phyloP scores from a whole-genome alignment of 1,140 invertebrate genomes.

The Dreissena rostriformis region DNA sequence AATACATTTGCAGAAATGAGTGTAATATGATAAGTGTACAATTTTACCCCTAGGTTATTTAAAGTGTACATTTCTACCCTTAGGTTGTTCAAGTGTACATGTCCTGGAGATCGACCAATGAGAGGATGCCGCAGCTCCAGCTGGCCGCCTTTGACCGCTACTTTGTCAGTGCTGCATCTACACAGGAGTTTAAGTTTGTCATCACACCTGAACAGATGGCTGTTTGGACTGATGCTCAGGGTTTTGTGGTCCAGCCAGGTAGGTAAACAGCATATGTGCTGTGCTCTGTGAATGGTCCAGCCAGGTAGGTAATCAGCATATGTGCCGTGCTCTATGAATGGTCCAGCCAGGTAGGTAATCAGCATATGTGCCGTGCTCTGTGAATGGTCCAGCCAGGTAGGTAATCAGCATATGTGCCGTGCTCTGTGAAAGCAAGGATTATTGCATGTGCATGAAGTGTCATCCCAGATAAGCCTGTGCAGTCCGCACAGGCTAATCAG shows the following conservation, averaged over 20 bases:
- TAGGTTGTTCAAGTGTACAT: slow-evolving; percentile 78
- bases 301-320: too few species aligned
- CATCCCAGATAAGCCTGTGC: too few species aligned
- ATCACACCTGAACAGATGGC: slow-evolving; percentile 70
- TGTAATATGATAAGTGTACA: too few species aligned
- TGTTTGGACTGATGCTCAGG: slow-evolving; percentile 74
- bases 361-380: too few species aligned
- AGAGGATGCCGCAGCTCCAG: slow-evolving; percentile 74
- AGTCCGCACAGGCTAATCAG: too few species aligned
- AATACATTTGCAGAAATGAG: too few species aligned
- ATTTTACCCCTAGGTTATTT: too few species aligned
- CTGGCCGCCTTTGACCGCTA: slow-evolving; percentile 72
- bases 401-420: not conserved
- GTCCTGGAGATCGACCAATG: slow-evolving; percentile 67
- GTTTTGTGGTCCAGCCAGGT: slow-evolving; percentile 74
- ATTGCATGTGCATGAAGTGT: too few species aligned
- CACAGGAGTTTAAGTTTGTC: slow-evolving; percentile 50
- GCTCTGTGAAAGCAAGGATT: too few species aligned
- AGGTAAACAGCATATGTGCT: slow-evolving; percentile 2
- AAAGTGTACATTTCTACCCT: not conserved
- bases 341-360: slow-evolving; percentile 68
- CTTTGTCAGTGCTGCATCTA: slow-evolving; percentile 30
- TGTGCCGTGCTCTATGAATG: not conserved
- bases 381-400: slow-evolving; percentile 72
- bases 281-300: too few species aligned